Percentiles rank a stretch among this genome's conserved stretches.
Conservation (phyloP, 2,113 vertebrate genomes). For the Malurus alboscapulatus region DNA sequence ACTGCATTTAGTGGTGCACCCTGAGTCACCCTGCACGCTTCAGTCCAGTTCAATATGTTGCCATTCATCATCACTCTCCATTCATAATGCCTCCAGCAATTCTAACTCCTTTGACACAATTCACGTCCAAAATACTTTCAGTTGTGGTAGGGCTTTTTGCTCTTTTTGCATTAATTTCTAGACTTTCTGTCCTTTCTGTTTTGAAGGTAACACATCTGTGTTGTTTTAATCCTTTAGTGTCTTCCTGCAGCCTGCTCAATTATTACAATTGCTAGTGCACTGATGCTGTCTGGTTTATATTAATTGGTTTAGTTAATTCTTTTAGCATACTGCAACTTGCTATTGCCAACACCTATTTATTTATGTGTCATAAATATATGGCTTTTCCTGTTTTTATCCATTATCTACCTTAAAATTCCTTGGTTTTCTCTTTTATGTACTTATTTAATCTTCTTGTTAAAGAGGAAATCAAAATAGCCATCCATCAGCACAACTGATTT, state of each 20-base stretch:
- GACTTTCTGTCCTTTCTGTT: neutral
- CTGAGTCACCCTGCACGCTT: neutral
- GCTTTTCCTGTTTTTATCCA: neutral
- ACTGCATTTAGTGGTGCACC: neutral
- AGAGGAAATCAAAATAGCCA: neutral
- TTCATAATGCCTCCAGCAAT: neutral
- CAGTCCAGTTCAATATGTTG: neutral
- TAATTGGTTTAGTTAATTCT: constrained; percentile 7
- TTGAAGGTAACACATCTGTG: neutral
- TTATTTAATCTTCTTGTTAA: neutral
- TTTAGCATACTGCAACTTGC: neutral
- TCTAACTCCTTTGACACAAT: neutral
- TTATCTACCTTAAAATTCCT: neutral
- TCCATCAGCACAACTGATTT: neutral
- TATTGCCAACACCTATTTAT: neutral
- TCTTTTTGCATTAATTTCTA: neutral
- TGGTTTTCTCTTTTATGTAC: neutral
- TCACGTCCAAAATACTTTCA: neutral
- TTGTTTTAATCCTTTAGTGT: neutral
- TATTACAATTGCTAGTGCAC: neutral
- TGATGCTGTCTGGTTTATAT: neutral
- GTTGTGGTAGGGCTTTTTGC: rapidly evolving
- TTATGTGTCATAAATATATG: neutral
- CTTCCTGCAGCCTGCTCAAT: neutral
- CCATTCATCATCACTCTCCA: neutral